phyloP scores from a whole-genome alignment of 2,797 vertebrate species.

The Champsocephalus esox region DNA sequence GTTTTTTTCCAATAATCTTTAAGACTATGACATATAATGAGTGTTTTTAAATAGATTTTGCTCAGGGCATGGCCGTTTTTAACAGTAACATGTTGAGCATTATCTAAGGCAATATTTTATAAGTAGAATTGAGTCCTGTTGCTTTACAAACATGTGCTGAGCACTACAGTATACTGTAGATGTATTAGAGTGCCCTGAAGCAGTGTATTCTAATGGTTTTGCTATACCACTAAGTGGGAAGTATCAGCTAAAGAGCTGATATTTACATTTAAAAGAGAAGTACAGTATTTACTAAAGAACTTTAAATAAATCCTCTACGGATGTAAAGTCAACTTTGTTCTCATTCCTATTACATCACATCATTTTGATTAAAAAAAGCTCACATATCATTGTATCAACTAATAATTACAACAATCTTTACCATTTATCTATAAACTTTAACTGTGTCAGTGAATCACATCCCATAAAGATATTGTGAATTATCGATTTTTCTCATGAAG shows the following conservation, averaged over 20 bases:
- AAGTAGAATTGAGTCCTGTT: constrained; percentile 26
- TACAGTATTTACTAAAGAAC: constrained; percentile 29
- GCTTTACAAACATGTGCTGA: constrained; percentile 46
- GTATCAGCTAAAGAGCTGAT: constrained; percentile 31
- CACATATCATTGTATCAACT: constrained; percentile 5
- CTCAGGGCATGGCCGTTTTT: constrained; percentile 8
- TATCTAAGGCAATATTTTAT: constrained; percentile 14
- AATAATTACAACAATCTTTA: constrained; percentile 15
- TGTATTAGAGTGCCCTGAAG: constrained; percentile 39
- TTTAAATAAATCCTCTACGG: constrained; percentile 22
- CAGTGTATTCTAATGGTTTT: constrained; percentile 35
- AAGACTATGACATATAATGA: background rate
- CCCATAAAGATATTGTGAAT: background rate
- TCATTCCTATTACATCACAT: background rate
- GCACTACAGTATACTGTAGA: constrained; percentile 10
- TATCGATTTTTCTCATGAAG: background rate
- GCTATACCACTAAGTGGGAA: constrained; percentile 28
- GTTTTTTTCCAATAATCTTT: constrained; percentile 7
- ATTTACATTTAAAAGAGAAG: constrained; percentile 54
- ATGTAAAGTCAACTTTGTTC: constrained; percentile 16
- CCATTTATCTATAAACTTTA: background rate
- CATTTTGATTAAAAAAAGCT: constrained; percentile 15
- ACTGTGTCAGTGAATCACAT: constrained; percentile 10
- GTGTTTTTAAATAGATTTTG: constrained; percentile 1
- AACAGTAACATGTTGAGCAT: constrained; percentile 22